Evolutionary conservation across 2,888 invertebrate genomes (phyloP).

Genomic region (Melitaea athalia): DNA sequence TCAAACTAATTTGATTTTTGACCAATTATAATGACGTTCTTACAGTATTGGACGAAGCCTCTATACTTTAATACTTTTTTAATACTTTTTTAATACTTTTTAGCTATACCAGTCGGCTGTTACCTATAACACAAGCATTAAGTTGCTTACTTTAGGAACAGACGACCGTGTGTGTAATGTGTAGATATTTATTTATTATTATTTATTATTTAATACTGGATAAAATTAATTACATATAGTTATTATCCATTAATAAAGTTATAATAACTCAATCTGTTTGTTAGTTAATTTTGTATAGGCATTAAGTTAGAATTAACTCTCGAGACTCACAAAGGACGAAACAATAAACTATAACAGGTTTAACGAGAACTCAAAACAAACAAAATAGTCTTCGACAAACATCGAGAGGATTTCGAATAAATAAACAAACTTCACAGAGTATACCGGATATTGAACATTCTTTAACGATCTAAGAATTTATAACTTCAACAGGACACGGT

Average conservation of each 20-base stretch:
- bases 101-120: too few relatives aligned
- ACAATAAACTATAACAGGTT: slow-evolving; percentile 31
- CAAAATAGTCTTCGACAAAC: slow-evolving; percentile 26
- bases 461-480: slow-evolving; percentile 13
- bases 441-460: slow-evolving; percentile 34
- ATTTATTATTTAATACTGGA: too few relatives aligned
- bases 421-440: slow-evolving; percentile 28
- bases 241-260: neutral
- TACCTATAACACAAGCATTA: too few relatives aligned
- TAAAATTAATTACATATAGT: too few relatives aligned
- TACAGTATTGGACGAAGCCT: too few relatives aligned
- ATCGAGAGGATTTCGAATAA: slow-evolving; percentile 25
- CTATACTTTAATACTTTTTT: too few relatives aligned
- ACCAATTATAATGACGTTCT: too few relatives aligned
- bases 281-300: neutral
- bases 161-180: too few relatives aligned
- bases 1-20: too few relatives aligned
- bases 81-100: too few relatives aligned
- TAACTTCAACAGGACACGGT: slow-evolving; percentile 5
- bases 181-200: too few relatives aligned
- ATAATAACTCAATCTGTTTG: neutral
- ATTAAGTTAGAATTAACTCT: slow-evolving; percentile 20
- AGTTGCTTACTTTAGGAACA: too few relatives aligned
- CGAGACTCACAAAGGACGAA: slow-evolving; percentile 27
- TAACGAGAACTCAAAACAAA: slow-evolving; percentile 25